Percentiles rank a stretch among this genome's conserved stretches.
Evolutionary conservation across 2,888 invertebrate species (phyloP).

Genomic region (Sphaerophoria rueppellii): DNA sequence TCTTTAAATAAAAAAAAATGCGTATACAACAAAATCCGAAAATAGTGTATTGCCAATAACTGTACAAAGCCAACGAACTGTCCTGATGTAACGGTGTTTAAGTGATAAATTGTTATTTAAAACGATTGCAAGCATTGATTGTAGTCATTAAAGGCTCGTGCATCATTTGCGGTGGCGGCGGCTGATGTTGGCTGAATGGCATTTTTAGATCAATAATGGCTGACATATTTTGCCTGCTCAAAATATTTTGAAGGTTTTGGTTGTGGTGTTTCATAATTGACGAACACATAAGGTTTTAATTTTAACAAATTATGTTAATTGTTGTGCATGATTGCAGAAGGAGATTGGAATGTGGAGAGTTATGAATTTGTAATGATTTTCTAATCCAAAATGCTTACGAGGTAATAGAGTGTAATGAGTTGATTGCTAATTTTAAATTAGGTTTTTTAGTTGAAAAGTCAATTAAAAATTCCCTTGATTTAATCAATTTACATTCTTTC

Average conservation of each 20-base stretch:
- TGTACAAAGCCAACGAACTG: conserved; percentile 28
- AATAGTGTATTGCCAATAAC: conserved; percentile 11
- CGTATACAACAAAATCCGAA: conserved; percentile 6
- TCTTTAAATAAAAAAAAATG: conserved; percentile 8
- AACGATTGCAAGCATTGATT: conserved; percentile 51
- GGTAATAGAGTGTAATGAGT: too few species aligned
- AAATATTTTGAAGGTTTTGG: background rate
- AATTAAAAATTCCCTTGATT: too few species aligned
- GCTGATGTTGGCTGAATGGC: conserved; percentile 6
- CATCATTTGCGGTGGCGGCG: conserved; percentile 34
- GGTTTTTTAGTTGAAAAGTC: too few species aligned
- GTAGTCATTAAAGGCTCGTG: conserved; percentile 62
- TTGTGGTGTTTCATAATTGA: background rate
- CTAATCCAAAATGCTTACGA: too few species aligned
- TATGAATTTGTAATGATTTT: background rate
- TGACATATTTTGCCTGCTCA: background rate
- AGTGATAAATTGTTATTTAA: conserved; percentile 46
- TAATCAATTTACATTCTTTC: too few species aligned
- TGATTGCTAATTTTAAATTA: too few species aligned
- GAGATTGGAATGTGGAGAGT: background rate
- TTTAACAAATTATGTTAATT: background rate
- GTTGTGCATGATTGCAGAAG: background rate
- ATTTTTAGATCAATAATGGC: conserved; percentile 24
- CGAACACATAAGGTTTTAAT: conserved; percentile 7
- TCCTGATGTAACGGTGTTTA: conserved; percentile 26